Percentiles rank a stretch among this genome's conserved stretches.
Evolutionary conservation across 2,888 invertebrate species (phyloP).

Genomic region (Yponomeuta evonymella): DNA sequence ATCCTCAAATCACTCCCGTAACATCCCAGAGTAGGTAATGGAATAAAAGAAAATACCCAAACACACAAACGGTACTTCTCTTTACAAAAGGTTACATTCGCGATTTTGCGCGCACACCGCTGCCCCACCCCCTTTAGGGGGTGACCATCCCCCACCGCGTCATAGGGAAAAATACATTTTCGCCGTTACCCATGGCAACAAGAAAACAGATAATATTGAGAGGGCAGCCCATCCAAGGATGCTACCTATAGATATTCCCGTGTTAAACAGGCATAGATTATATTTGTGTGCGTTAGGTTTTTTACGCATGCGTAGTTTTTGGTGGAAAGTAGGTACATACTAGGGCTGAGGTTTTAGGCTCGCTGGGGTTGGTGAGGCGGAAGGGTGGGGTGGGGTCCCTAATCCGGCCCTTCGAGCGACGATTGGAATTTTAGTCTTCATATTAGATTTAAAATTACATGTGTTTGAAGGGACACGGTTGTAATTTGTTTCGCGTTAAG

Average conservation of each 20-base stretch:
- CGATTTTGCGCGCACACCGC: conserved; percentile 35
- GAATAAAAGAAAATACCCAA: conserved; percentile 1
- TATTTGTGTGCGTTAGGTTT: conserved; percentile 55
- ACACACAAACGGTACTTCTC: background rate
- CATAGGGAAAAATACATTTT: conserved; percentile 56
- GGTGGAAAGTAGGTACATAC: conserved; percentile 53
- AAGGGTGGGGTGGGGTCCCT: conserved; percentile 45
- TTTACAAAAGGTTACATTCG: conserved; percentile 29
- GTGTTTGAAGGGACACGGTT: conserved; percentile 56
- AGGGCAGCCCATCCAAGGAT: conserved; percentile 40
- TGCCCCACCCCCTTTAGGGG: conserved; percentile 25
- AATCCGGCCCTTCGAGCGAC: conserved; percentile 70
- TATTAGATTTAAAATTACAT: conserved; percentile 76
- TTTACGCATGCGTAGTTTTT: conserved; percentile 73
- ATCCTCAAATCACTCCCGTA: background rate
- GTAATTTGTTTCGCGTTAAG: conserved; percentile 42
- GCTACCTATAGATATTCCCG: conserved; percentile 37
- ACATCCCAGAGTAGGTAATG: background rate
- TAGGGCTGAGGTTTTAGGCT: conserved; percentile 61
- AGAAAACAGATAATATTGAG: conserved; percentile 58
- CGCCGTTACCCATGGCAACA: conserved; percentile 61
- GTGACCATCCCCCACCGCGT: conserved; percentile 25
- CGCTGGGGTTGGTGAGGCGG: conserved; percentile 36
- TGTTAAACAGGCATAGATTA: conserved; percentile 52
- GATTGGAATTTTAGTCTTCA: conserved; percentile 75